Evolutionary conservation across 2,113 vertebrate genomes (phyloP).

Genomic region (Halichoerus grypus): DNA sequence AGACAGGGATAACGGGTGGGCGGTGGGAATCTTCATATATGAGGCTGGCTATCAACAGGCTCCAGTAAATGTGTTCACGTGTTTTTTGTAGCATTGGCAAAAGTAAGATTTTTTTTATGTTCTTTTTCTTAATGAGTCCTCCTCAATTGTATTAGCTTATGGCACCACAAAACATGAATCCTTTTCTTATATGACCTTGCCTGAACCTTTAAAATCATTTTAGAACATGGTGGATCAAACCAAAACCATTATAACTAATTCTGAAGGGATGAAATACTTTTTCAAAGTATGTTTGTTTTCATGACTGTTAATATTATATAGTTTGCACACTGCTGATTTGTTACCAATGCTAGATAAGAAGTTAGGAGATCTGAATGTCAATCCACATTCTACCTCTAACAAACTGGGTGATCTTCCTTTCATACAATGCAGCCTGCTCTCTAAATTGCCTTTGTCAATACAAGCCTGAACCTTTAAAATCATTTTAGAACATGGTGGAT

Average conservation of each 20-base stretch:
- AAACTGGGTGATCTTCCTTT: background rate
- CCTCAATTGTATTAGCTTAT: background rate
- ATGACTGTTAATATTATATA: slow-evolving; percentile 6
- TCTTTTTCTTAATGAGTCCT: background rate
- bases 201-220: background rate
- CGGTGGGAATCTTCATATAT: background rate
- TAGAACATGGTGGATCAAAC: slow-evolving; percentile 39
- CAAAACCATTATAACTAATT: background rate
- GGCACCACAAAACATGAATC: background rate
- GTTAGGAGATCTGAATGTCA: background rate
- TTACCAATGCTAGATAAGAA: background rate
- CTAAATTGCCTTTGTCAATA: background rate
- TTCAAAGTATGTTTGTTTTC: background rate
- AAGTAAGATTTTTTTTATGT: slow-evolving; percentile 8
- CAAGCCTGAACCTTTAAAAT: background rate
- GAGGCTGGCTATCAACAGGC: background rate
- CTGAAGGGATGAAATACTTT: slow-evolving; percentile 6
- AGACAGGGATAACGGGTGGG: background rate
- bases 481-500: slow-evolving; percentile 31
- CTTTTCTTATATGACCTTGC: background rate
- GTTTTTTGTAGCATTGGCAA: slow-evolving; percentile 5
- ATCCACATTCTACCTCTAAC: background rate
- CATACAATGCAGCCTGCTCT: background rate
- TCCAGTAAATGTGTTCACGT: background rate
- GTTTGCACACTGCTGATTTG: background rate